phyloP scores from a whole-genome alignment of 2,888 invertebrate genomes.

The Rhamnusium bicolor region DNA sequence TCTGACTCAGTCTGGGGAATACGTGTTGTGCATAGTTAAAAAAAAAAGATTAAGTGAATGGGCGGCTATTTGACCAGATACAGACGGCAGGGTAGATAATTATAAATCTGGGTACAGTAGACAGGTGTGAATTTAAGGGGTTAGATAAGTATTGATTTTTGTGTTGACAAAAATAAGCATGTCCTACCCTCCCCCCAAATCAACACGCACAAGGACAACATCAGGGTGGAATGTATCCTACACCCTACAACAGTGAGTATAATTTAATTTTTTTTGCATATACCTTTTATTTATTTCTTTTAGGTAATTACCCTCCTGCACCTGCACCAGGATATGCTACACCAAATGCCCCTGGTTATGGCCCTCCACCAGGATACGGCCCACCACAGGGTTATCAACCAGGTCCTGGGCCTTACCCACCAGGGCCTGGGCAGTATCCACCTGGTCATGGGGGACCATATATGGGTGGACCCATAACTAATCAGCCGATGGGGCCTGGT shows the following conservation, averaged over 20 bases:
- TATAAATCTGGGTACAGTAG: neutral
- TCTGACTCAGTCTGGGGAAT: slow-evolving; percentile 7
- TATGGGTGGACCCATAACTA: slow-evolving; percentile 67
- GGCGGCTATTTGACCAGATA: neutral
- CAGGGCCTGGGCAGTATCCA: slow-evolving; percentile 55
- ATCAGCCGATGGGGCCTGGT: slow-evolving; percentile 61
- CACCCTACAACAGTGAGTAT: slow-evolving; percentile 59
- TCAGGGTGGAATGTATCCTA: slow-evolving; percentile 66
- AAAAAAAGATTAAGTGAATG: neutral
- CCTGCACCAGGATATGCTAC: slow-evolving; percentile 55
- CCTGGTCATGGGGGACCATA: slow-evolving; percentile 64
- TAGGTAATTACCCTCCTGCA: slow-evolving; percentile 55
- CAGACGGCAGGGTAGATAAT: neutral
- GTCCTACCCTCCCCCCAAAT: slow-evolving; percentile 51
- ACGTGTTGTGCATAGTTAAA: slow-evolving; percentile 13
- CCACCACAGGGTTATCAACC: slow-evolving; percentile 59
- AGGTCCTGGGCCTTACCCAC: slow-evolving; percentile 57
- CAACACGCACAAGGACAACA: slow-evolving; percentile 66
- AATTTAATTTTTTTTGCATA: neutral
- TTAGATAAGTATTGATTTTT: slow-evolving; percentile 26
- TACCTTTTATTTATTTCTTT: slow-evolving; percentile 12
- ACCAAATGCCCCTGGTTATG: slow-evolving; percentile 60
- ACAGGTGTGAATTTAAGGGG: slow-evolving; percentile 22
- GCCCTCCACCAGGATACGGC: slow-evolving; percentile 50
- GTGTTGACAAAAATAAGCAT: slow-evolving; percentile 36